Conservation (phyloP, 2,797 vertebrate genomes). For the Rhodeus uyekii region DNA sequence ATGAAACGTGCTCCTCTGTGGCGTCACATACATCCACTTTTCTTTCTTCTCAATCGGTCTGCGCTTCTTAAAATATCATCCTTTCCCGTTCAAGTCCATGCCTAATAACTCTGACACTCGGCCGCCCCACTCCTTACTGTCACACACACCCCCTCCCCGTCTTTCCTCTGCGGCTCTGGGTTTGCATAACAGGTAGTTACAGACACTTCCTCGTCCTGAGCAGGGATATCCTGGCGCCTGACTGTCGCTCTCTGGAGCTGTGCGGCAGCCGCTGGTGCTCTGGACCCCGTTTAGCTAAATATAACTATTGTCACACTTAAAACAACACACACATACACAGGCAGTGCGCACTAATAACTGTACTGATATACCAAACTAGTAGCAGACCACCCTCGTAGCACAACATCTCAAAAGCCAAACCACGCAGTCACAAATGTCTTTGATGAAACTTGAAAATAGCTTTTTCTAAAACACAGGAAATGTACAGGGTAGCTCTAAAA, state of each 20-base stretch:
- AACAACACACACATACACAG: conserved; percentile 48
- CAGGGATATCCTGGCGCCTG: conserved; percentile 99
- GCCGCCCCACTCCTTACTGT: conserved; percentile 66
- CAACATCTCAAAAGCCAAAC: neutral
- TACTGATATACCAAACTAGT: conserved; percentile 29
- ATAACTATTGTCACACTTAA: conserved; percentile 76
- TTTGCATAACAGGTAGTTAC: conserved; percentile 99
- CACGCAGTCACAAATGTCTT: neutral
- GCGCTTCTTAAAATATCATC: conserved; percentile 22
- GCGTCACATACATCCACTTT: neutral
- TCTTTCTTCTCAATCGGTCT: neutral
- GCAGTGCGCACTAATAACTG: conserved; percentile 6
- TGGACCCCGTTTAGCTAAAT: conserved; percentile 82
- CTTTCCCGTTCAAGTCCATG: conserved; percentile 13
- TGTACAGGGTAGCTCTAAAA: neutral
- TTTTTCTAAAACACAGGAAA: conserved; percentile 6
- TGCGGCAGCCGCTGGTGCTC: conserved; percentile 75
- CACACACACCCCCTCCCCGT: conserved; percentile 63
- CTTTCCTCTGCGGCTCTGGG: conserved; percentile 60
- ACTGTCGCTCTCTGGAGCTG: conserved; percentile 86
- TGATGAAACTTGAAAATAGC: neutral
- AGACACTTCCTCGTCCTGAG: conserved; percentile 99
- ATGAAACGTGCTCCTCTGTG: conserved; percentile 12
- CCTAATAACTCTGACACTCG: conserved; percentile 60
- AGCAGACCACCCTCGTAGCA: conserved; percentile 19